These are phyloP conservation scores for Enteromius fasciolatus DNA, from an alignment of 2,797 vertebrate genomes.

Conservation along the genomic window DNA sequence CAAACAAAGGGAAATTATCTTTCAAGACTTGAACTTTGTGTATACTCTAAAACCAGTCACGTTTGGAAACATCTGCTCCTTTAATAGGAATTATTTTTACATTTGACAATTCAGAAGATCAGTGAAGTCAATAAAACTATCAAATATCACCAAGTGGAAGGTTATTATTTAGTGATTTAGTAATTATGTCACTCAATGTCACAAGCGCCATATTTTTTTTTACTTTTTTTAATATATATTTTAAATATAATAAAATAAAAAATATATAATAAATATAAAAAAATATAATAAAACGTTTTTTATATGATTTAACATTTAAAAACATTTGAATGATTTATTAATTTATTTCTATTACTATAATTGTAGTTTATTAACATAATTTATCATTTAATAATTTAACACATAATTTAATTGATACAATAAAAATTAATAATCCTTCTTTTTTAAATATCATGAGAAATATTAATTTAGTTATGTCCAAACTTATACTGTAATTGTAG, in stretches of 20 bases:
- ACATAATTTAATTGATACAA: neutral
- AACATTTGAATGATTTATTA: neutral
- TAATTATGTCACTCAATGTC: too few species aligned
- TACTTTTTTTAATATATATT: too few species aligned
- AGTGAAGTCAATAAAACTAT: conserved; percentile 8
- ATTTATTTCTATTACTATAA: neutral
- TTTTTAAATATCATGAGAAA: neutral
- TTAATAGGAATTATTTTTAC: neutral
- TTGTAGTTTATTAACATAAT: neutral
- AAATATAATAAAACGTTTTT: too few species aligned
- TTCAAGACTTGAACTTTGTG: neutral
- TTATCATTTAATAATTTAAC: neutral
- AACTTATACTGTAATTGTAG: neutral
- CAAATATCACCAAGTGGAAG: neutral
- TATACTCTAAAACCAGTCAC: neutral
- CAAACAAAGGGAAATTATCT: neutral
- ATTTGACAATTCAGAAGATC: neutral
- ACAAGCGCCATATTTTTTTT: too few species aligned
- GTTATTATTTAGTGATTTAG: neutral
- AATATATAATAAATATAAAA: too few species aligned
- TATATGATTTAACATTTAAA: neutral
- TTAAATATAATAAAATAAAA: too few species aligned
- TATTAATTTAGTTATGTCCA: neutral
- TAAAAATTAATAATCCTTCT: neutral
- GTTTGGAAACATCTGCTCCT: neutral